Evolutionary conservation across 2,888 invertebrate species (phyloP).

Genomic region (Oscheius sp.): DNA sequence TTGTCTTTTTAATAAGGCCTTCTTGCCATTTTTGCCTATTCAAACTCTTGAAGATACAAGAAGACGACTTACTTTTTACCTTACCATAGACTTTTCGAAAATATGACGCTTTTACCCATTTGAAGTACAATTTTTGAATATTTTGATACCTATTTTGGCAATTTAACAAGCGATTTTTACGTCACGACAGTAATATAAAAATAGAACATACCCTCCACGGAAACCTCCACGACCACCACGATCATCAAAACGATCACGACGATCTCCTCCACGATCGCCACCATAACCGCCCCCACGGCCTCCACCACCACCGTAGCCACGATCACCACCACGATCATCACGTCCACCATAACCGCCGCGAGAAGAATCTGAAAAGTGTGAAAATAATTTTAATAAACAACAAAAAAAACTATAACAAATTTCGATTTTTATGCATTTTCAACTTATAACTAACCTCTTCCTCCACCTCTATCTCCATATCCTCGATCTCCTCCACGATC

Average conservation of each 20-base stretch:
- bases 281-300: slow-evolving; percentile 28
- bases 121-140: no score
- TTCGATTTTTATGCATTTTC: no score
- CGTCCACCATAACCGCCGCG: slow-evolving; percentile 33
- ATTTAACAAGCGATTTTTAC: no score
- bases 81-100: no score
- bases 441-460: background rate
- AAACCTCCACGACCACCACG: slow-evolving; percentile 32
- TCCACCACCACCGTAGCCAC: slow-evolving; percentile 23
- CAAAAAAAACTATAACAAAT: slow-evolving; percentile 9
- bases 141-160: no score
- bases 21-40: no score
- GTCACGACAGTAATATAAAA: no score
- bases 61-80: no score
- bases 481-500: slow-evolving; percentile 24
- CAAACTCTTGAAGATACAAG: no score
- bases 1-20: no score
- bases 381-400: no score
- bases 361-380: slow-evolving; percentile 23
- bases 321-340: slow-evolving; percentile 25
- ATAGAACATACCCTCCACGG: slow-evolving; percentile 36
- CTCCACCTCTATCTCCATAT: slow-evolving; percentile 32
- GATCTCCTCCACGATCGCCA: slow-evolving; percentile 24
- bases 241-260: slow-evolving; percentile 35
- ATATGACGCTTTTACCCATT: no score